These are phyloP conservation scores for Biston stratarius DNA, from an alignment of 2,888 invertebrate species.

Conservation along the genomic window DNA sequence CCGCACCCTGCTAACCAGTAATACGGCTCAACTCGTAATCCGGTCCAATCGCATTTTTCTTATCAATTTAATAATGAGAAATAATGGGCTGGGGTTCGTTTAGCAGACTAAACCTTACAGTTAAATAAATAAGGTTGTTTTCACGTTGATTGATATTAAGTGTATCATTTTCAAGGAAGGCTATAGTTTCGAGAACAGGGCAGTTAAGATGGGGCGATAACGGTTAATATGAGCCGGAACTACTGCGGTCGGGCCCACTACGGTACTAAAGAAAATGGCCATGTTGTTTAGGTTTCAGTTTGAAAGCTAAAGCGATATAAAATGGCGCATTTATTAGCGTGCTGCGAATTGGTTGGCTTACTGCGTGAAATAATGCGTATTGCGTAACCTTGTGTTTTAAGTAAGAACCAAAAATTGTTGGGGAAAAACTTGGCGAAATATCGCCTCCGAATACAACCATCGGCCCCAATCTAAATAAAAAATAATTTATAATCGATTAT, in stretches of 20 bases:
- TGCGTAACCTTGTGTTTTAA: not conserved
- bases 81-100: slow-evolving; percentile 57
- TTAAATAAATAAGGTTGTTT: slow-evolving; percentile 55
- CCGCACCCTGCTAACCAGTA: slow-evolving; percentile 39
- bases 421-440: too few species aligned
- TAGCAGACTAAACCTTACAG: slow-evolving; percentile 52
- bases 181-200: slow-evolving; percentile 82
- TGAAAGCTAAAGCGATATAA: slow-evolving; percentile 39
- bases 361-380: not conserved
- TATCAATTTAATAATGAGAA: slow-evolving; percentile 83
- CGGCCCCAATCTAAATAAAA: too few species aligned
- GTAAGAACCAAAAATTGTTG: not conserved
- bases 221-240: slow-evolving; percentile 85
- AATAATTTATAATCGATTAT: too few species aligned
- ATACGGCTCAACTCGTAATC: slow-evolving; percentile 60
- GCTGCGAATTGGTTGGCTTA: not conserved
- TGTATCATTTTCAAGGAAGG: slow-evolving; percentile 80
- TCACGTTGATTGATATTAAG: slow-evolving; percentile 61
- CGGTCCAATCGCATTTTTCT: slow-evolving; percentile 65
- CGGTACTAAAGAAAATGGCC: slow-evolving; percentile 70
- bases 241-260: slow-evolving; percentile 61
- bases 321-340: not conserved
- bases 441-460: too few species aligned
- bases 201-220: slow-evolving; percentile 84
- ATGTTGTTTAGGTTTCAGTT: slow-evolving; percentile 67